These are phyloP conservation scores for Anomalospiza imberbis DNA, from an alignment of 2,797 vertebrate genomes.

Conservation along the genomic window DNA sequence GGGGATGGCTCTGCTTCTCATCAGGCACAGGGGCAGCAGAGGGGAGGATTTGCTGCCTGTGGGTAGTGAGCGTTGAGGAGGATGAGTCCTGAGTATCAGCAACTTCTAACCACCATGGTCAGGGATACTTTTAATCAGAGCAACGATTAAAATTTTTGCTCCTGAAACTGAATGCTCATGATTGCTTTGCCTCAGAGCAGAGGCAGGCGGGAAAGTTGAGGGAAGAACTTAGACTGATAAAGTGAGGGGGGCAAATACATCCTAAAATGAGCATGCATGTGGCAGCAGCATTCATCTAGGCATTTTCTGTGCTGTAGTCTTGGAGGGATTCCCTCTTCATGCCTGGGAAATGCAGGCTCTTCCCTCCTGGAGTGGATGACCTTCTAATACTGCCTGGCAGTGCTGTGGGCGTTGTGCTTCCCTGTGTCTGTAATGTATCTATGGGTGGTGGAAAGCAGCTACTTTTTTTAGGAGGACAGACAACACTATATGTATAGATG, in stretches of 20 bases:
- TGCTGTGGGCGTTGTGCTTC: neutral
- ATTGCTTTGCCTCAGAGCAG: neutral
- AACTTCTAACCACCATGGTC: neutral
- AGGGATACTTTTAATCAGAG: neutral
- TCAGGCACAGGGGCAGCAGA: neutral
- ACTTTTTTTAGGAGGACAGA: neutral
- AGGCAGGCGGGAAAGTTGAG: accelerated
- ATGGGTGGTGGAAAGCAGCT: neutral
- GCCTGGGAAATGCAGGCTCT: neutral
- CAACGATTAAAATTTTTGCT: neutral
- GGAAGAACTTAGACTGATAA: neutral
- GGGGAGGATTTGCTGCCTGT: neutral
- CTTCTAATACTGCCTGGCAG: neutral
- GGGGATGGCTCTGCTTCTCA: slow-evolving; percentile 11
- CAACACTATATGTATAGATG: neutral
- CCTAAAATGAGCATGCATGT: neutral
- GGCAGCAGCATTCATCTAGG: neutral
- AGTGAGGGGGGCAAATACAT: neutral
- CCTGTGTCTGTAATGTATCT: neutral
- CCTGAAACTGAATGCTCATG: neutral
- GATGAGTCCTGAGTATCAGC: neutral
- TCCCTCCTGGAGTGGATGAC: neutral
- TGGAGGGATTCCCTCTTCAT: neutral
- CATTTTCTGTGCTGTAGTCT: neutral
- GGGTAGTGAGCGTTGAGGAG: neutral